Base-by-base conservation (phyloP, 2,888 invertebrate species). In the Caenorhabditis sp. region DNA sequence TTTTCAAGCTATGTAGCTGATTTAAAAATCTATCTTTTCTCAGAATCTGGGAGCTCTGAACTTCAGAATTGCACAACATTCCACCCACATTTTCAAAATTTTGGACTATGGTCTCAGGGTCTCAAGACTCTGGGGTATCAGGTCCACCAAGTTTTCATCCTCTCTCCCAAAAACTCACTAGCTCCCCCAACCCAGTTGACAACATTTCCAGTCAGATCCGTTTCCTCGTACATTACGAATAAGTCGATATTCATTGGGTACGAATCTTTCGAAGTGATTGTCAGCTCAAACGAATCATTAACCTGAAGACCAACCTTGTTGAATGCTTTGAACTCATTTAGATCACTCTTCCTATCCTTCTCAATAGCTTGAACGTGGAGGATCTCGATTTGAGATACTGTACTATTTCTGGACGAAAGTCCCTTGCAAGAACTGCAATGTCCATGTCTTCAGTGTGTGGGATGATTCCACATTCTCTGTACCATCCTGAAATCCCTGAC, bases 201-300 rank as follows among this genome's bases (percentile, higher is more conserved):
- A 6, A 54, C 35, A 24, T 16, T 41, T 28, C 74, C 74, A 56
- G 41, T 28, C 1, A 47, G 16, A 10, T 80, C 51, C 2, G n/a
- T n/a, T 8, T 79, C 63, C n/a, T 58, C 63, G 51, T 85, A 85
- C 82, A 85, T 85, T 19, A 82, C 61, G 70, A 85, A 85, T 1
- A 85, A 38, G 59, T 85, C 82, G 16, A 72, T 80, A 31, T 63
- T 51, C 2, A 70, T 31, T 12, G n/a, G n/a, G 10, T 56, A 22
- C 1, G 51, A 44, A 14, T 5, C 26, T 58, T 51, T 70, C 0
- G 85, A 44, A 1, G 10, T 12, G 14, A 85, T 56, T 6, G 82
- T 82, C 16, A 80, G 19, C 63, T 85, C 85, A 44, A 59, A 82
- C n/a, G 82, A 63, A 51, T 82, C 82, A 31, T 85, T 77, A 14